These are phyloP conservation scores for Pristionchus entomophagus DNA, from an alignment of 2,888 invertebrate genomes.

Conservation along the genomic window DNA sequence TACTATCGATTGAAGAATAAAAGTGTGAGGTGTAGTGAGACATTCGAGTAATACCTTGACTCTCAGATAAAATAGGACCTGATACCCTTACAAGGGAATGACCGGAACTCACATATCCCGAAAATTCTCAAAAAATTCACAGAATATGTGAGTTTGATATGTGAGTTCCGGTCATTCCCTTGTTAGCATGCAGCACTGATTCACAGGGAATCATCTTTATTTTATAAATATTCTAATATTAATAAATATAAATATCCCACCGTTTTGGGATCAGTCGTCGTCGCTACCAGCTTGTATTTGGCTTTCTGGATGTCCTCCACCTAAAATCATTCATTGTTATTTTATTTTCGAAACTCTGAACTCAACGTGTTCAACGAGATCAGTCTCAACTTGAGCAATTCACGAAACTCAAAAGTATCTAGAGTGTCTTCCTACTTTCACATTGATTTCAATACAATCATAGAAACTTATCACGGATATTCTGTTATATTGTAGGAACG, in stretches of 20 bases:
- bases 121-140: background rate
- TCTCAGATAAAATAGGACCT: background rate
- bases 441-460: no score
- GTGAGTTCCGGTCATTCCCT: no score
- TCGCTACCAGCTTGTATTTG: conserved; percentile 73
- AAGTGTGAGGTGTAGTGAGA: background rate
- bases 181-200: no score
- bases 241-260: conserved; percentile 51
- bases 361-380: no score
- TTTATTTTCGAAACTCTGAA: no score
- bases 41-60: background rate
- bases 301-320: conserved; percentile 75
- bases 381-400: background rate
- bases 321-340: conserved; percentile 41
- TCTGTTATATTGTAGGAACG: no score
- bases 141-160: background rate
- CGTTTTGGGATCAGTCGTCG: conserved; percentile 74
- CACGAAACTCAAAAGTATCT: background rate
- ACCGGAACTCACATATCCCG: background rate
- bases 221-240: background rate
- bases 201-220: no score
- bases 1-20: background rate
- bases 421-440: background rate
- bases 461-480: no score
- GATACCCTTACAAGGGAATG: background rate